phyloP scores from a whole-genome alignment of 1,140 invertebrate genomes.

The Drosophila albomicans region DNA sequence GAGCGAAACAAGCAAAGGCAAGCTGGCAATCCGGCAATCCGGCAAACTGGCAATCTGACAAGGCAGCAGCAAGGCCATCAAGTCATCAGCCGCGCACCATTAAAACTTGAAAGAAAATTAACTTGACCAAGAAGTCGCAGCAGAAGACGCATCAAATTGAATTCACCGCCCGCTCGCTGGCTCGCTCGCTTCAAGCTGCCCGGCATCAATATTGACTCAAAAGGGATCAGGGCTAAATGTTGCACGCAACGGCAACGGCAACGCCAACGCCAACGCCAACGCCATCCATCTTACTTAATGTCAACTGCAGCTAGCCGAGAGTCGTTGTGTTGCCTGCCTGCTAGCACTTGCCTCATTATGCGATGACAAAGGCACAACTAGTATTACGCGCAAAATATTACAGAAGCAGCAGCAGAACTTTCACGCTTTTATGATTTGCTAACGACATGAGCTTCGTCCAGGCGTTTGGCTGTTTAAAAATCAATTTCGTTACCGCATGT shows the following conservation, averaged over 20 bases:
- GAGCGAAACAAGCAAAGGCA: slow-evolving; percentile 23
- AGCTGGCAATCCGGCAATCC: slow-evolving; percentile 13
- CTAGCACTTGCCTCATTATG: slow-evolving; percentile 73
- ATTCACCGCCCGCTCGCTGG: slow-evolving; percentile 26
- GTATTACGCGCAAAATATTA: slow-evolving; percentile 38
- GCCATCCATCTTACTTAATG: slow-evolving; percentile 82
- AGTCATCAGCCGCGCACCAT: slow-evolving; percentile 64
- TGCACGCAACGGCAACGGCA: slow-evolving; percentile 75
- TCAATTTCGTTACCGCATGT: slow-evolving; percentile 71
- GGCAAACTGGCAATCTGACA: slow-evolving; percentile 13
- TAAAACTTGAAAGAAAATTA: slow-evolving; percentile 71
- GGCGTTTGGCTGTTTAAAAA: slow-evolving; percentile 70
- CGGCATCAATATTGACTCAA: slow-evolving; percentile 76
- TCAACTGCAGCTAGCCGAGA: slow-evolving; percentile 66
- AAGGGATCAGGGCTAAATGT: slow-evolving; percentile 78
- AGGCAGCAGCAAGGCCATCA: slow-evolving; percentile 47
- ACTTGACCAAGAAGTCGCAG: slow-evolving; percentile 67
- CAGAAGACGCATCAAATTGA: slow-evolving; percentile 58
- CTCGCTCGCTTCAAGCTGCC: slow-evolving; percentile 8
- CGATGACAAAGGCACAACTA: slow-evolving; percentile 76
- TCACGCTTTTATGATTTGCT: slow-evolving; percentile 79
- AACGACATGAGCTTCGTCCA: slow-evolving; percentile 67
- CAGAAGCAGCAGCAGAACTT: slow-evolving; percentile 36
- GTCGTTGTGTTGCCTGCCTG: neutral
- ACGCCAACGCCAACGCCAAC: slow-evolving; percentile 72